Evolutionary conservation across 1,140 invertebrate genomes (phyloP), one percentile per base, ranked within the genome.

Genomic region (Leptinotarsa texana): DNA sequence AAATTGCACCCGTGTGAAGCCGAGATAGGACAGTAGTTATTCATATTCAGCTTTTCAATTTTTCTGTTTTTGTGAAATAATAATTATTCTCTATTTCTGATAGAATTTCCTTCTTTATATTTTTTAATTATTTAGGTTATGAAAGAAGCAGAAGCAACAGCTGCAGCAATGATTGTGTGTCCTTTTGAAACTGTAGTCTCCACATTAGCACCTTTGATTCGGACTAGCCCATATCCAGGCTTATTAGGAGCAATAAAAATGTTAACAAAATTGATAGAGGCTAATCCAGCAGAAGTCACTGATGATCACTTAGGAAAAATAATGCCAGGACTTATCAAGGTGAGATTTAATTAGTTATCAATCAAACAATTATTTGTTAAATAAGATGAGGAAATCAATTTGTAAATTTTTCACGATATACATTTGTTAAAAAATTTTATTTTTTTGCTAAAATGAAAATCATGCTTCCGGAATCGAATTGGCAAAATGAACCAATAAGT

Each of bases 201-300:
- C 69, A 83, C 88, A 4, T 81, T 89, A 62, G 91, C 92, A 77
- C 94, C 95, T 3, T 91, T 98, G 73, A 96, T 98, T 77, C 91
- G 92, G 24, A 95, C 95, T 6, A 93, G 92, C 80, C 90, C 93
- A 33, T 96, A 91, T 87, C 96, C 96, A 1, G 90, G 93, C 75
- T 95, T 96, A 82, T 90, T 96, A 82, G 95, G 94, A 77, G 96
- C 96, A 65, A 93, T 98, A 27, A 98, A 98, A 88, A 95, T 97
- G 89, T 88, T 98, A 69, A 94, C 93, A 1, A 95, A 95, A 86
- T 89, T 97, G 18, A 90, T 94, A 47, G 92, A 94, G 83, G 89
- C 91, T 65, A 88, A 92, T 78, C 89, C 90, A 3, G 81, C 87
- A 17, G 90, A 94, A 73, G 88, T 92, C 6, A 91, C 93, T 42